A percentile compares a stretch with the other conserved stretches of the same genome.
Conservation (phyloP, 2,113 vertebrate species). For the Climacteris rufus region DNA sequence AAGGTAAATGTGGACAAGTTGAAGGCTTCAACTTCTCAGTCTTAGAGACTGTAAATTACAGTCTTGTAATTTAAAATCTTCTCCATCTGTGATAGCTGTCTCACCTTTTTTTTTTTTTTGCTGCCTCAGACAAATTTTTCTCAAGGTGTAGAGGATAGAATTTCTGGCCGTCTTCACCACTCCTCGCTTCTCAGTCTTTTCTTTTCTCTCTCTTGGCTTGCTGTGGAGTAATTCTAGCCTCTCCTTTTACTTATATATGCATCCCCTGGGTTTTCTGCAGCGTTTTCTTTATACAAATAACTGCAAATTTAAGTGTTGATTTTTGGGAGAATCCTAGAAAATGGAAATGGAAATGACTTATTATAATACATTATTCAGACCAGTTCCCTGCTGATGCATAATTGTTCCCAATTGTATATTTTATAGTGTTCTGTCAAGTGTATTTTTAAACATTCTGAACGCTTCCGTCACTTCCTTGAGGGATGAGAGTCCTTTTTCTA, state of each 20-base stretch:
- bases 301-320: slow-evolving; percentile 62
- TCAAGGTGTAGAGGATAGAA: neutral
- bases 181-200: neutral
- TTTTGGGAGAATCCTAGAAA: slow-evolving; percentile 56
- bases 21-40: neutral
- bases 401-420: slow-evolving; percentile 61
- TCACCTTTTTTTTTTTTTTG: slow-evolving; percentile 24
- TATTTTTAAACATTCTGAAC: slow-evolving; percentile 45
- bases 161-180: neutral
- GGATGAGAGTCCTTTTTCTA: slow-evolving; percentile 7
- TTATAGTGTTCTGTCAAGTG: slow-evolving; percentile 46
- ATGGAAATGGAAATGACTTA: slow-evolving; percentile 61
- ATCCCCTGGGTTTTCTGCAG: slow-evolving; percentile 45
- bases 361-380: slow-evolving; percentile 60
- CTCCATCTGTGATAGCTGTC: neutral
- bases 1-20: neutral
- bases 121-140: slow-evolving; percentile 23
- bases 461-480: slow-evolving; percentile 27
- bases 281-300: slow-evolving; percentile 58
- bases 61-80: neutral
- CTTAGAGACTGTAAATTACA: neutral
- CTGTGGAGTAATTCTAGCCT: slow-evolving; percentile 42
- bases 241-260: slow-evolving; percentile 36
- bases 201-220: slow-evolving; percentile 31
- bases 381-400: slow-evolving; percentile 47